These are phyloP conservation scores for Endotricha flammealis DNA, from an alignment of 2,888 invertebrate species.

Conservation along the genomic window DNA sequence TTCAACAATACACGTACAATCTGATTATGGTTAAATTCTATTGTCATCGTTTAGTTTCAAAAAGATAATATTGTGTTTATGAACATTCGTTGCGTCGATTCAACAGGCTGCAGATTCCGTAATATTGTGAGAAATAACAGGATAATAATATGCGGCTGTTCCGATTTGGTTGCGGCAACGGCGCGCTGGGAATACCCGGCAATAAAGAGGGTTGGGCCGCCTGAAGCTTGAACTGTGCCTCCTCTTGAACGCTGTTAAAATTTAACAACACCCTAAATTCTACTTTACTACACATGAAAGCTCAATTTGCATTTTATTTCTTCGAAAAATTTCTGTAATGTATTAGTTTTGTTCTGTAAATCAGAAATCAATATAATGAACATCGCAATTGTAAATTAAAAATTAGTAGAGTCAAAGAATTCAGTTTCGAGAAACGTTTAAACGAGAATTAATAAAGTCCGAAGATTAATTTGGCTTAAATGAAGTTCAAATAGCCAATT, in stretches of 20 bases:
- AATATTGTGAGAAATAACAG: slow-evolving; percentile 38
- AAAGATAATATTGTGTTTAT: too few relatives aligned
- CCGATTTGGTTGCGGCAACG: slow-evolving; percentile 33
- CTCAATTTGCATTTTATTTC: slow-evolving; percentile 37
- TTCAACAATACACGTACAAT: too few relatives aligned
- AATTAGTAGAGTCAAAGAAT: slow-evolving; percentile 8
- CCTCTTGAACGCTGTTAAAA: slow-evolving; percentile 42
- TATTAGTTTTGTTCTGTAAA: neutral
- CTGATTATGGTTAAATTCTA: too few relatives aligned
- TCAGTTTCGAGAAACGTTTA: slow-evolving; percentile 25
- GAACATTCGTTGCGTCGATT: slow-evolving; percentile 22
- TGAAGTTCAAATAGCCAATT: slow-evolving; percentile 34
- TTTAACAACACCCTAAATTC: slow-evolving; percentile 46
- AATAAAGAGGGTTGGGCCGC: slow-evolving; percentile 38
- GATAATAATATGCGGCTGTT: slow-evolving; percentile 43
- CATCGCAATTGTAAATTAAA: neutral
- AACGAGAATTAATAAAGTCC: slow-evolving; percentile 41
- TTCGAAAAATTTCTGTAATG: slow-evolving; percentile 1
- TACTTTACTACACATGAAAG: slow-evolving; percentile 24
- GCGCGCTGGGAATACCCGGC: slow-evolving; percentile 33
- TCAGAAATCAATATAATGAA: slow-evolving; percentile 1
- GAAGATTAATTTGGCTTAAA: slow-evolving; percentile 40
- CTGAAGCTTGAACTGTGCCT: slow-evolving; percentile 27
- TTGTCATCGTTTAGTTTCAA: too few relatives aligned
- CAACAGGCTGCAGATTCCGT: slow-evolving; percentile 30